Evolutionary conservation across 2,888 invertebrate species (phyloP), one percentile per base, ranked within the genome.

Genomic region (Nasonovia ribisnigri): DNA sequence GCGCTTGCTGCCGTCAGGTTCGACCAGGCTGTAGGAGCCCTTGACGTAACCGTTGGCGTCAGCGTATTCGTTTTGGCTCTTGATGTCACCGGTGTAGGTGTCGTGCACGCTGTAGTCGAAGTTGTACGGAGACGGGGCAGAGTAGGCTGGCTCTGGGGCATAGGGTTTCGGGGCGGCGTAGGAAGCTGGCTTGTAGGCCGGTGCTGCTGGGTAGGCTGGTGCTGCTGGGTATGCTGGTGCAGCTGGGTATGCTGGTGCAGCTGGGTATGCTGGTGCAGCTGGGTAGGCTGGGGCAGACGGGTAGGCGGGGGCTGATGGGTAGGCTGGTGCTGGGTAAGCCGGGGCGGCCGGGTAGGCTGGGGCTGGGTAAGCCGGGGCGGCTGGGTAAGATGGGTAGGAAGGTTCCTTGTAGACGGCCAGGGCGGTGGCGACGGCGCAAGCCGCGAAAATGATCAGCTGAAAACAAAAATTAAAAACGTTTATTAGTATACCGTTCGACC

Each of bases 141-240:
- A 91, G 94, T 94, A 94, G 1, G 94, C 91, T 29, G 94, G 94
- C 16, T 94, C 94, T 5, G 96, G 96, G 94, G 96, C 96, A 67
- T 96, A 95, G 29, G 96, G 95, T 95, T 96, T 96, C 95, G 96
- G 88, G 1, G 94, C 91, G 24, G 94, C 57, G 88, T 90, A 90
- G 26, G 94, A 29, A 26, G 93, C 91, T 36, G 90, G 94, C 26
- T 94, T 94, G 94, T 91, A 92, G 84, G 91, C 94, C 42, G 94
- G 90, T 3, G 88, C 95, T 46, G 94, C 94, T 95, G 93, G 84
- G 88, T 93, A 92, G 13, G 95, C 94, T 92, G 95, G 95, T 1
- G 92, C 84, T 0, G 94, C 67, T n/a, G 94, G 57, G 93, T 94
- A 93, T 60, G 94, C 94, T 92, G 95, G 95, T 1, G 92, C 84